Conservation (phyloP, 1,140 invertebrate genomes). For the Neodiprion fabricii region DNA sequence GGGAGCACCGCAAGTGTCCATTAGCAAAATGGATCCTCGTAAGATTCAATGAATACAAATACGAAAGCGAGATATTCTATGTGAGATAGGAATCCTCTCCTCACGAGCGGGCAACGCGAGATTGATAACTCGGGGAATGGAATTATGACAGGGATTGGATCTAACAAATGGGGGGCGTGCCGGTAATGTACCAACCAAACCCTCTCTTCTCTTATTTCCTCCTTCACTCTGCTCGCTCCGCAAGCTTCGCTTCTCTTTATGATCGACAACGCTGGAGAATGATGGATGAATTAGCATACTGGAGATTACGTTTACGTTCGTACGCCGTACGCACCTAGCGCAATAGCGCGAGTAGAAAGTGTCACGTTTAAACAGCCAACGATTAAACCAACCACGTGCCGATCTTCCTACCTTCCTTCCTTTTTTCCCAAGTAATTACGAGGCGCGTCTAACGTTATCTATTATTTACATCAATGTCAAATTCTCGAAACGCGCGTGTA, state of each 20-base stretch:
- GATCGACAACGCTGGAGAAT: neutral
- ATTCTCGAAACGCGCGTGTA: too few relatives aligned
- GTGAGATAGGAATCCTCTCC: too few relatives aligned
- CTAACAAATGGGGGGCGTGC: conserved; percentile 4
- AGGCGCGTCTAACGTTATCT: too few relatives aligned
- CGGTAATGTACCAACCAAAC: neutral
- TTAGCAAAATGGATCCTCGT: conserved; percentile 2
- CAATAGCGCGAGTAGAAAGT: too few relatives aligned
- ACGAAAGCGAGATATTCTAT: neutral
- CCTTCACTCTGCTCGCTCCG: neutral
- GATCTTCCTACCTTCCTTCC: too few relatives aligned
- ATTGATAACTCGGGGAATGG: conserved; percentile 3
- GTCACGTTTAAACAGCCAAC: too few relatives aligned
- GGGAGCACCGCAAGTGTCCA: neutral
- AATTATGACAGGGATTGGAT: conserved; percentile 7
- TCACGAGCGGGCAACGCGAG: neutral
- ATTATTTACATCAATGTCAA: too few relatives aligned
- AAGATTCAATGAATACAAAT: neutral
- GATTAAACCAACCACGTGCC: too few relatives aligned
- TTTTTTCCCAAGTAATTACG: too few relatives aligned
- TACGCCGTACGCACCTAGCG: too few relatives aligned
- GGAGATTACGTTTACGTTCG: too few relatives aligned
- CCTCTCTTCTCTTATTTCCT: neutral
- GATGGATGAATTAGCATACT: neutral
- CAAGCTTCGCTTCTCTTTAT: neutral